Conservation (phyloP, 1,140 invertebrate species). For the Drosophila elegans region DNA sequence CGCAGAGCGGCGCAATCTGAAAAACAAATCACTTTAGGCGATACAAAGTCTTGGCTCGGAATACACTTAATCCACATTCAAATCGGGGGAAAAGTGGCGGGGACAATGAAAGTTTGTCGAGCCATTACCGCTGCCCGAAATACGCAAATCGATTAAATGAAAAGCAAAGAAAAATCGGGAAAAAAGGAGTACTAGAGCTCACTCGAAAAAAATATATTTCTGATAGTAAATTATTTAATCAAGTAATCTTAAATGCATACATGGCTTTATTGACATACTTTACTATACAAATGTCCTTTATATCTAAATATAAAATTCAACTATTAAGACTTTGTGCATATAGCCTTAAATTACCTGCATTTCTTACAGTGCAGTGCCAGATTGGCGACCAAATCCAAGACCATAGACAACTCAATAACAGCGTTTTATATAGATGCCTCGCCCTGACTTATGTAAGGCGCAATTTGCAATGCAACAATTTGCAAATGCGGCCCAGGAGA, state of each 20-base stretch:
- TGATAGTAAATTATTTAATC: too few species aligned
- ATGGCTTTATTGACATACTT: too few species aligned
- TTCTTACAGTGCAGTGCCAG: constrained; percentile 9
- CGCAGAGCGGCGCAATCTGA: constrained; percentile 74
- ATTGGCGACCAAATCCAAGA: constrained; percentile 5
- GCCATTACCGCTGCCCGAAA: constrained; percentile 77
- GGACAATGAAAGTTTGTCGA: constrained; percentile 69
- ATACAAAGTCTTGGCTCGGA: constrained; percentile 69
- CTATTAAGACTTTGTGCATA: not conserved
- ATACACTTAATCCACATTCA: constrained; percentile 82
- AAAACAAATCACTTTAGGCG: constrained; percentile 80
- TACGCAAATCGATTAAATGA: constrained; percentile 76
- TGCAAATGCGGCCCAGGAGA: constrained; percentile 77
- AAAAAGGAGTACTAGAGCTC: not conserved
- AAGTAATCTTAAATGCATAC: too few species aligned
- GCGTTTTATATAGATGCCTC: constrained; percentile 29
- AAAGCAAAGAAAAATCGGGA: constrained; percentile 23
- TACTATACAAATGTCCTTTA: too few species aligned
- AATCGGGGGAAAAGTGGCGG: constrained; percentile 2
- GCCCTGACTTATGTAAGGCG: constrained; percentile 49
- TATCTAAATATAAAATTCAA: not conserved
- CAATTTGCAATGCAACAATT: constrained; percentile 65
- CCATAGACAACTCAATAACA: constrained; percentile 31
- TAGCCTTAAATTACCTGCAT: not conserved
- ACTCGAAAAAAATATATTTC: not conserved